Base-by-base conservation (phyloP, 2,888 invertebrate species). In the Autographa gamma region DNA sequence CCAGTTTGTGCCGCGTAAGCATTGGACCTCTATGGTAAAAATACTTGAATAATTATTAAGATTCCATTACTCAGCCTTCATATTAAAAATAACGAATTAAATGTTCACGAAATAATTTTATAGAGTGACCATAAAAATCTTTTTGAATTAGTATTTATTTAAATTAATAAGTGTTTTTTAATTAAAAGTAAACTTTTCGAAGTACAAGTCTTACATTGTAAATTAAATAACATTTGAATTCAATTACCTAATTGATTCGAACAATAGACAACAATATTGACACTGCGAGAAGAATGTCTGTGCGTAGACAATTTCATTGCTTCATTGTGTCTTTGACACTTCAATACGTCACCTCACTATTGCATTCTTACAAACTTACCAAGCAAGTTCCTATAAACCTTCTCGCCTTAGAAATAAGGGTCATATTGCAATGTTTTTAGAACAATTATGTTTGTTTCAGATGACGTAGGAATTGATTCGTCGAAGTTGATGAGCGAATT, bases 381-480 rank as follows among this genome's bases (percentile, higher is more conserved):
- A 68, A 71, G 54, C 71, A 63, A 75, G 13, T 66, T 71, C 2
- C 41, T 16, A 2, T 59, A n/a, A 1, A 68, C 75, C 66, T 68
- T 85, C 78, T 31, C 0, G 0, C 0, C 0, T 0, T 19, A 0
- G 0, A 0, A 0, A 63, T 83, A 88, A 68, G 71, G 76, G 61
- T 48, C 25, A 60, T 13, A 41, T 81, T 83, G 0, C 13, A 16
- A 38, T 56, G 11, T 58, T 60, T 56, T 19, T 31, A 6, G 6
- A 9, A 2, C 58, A 54, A 25, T 13, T 34, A 65, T 58, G 14
- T 52, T 76, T 38, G 82, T 76, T 70, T 71, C 7, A 63, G 63
- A 74, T 85, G 86, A 88, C 88, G 88, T 81, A 79, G 74, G 86
- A 77, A 87, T 86, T 84, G 86, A 85, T 88, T 87, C 87, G 81